phyloP scores from a whole-genome alignment of 2,797 vertebrate species.

The Enteromius radiatus region DNA sequence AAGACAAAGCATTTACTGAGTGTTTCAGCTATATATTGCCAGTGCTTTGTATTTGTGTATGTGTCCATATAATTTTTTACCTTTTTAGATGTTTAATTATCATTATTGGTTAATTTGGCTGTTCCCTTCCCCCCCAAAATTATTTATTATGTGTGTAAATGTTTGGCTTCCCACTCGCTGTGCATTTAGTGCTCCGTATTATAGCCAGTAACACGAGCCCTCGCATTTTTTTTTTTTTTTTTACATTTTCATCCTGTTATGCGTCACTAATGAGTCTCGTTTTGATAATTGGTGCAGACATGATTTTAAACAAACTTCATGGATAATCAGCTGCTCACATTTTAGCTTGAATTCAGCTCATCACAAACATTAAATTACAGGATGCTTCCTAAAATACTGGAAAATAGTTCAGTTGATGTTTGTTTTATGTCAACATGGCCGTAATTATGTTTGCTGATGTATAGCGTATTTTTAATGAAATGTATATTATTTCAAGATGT shows the following conservation, averaged over 20 bases:
- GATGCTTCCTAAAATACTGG: neutral
- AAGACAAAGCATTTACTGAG: neutral
- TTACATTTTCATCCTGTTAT: neutral
- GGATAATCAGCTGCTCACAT: neutral
- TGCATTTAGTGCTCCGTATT: neutral
- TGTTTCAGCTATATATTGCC: neutral
- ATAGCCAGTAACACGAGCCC: neutral
- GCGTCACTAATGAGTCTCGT: neutral
- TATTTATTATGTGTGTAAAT: neutral
- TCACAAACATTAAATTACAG: neutral
- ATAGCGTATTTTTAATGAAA: neutral
- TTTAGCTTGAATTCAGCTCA: neutral
- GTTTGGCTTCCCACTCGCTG: neutral
- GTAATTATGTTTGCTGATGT: neutral
- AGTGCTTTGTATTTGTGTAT: neutral
- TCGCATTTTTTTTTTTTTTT: neutral
- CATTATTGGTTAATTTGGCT: neutral
- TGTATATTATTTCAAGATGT: neutral
- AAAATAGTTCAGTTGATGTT: neutral
- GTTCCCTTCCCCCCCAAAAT: neutral
- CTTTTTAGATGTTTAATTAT: neutral
- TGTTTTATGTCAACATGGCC: neutral
- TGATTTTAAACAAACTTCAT: neutral
- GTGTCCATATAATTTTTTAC: neutral
- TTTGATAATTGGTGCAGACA: conserved; percentile 3